phyloP scores from a whole-genome alignment of 2,888 invertebrate species.

The Diloba caeruleocephala region DNA sequence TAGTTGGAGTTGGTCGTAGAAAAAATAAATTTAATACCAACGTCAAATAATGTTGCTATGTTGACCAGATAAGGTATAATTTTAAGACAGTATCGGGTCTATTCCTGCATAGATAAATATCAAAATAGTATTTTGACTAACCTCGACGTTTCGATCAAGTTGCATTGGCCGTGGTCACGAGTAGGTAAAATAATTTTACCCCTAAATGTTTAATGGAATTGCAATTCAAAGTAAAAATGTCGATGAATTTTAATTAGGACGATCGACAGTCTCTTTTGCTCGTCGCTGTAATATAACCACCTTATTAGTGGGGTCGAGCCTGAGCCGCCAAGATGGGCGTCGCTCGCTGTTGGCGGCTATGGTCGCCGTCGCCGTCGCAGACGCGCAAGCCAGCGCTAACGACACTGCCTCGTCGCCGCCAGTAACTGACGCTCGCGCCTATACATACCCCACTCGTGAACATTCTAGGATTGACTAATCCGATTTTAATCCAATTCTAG shows the following conservation, averaged over 20 bases:
- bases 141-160: too few species aligned
- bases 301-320: constrained; percentile 97
- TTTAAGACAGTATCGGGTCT: too few species aligned
- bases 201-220: background rate
- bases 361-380: constrained; percentile 84
- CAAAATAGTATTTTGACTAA: too few species aligned
- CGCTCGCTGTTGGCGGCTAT: constrained; percentile 91
- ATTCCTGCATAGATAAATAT: too few species aligned
- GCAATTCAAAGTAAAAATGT: background rate
- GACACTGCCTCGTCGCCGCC: constrained; percentile 78
- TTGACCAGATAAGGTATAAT: too few species aligned
- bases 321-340: constrained; percentile 97
- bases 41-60: too few species aligned
- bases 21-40: too few species aligned
- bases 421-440: constrained; percentile 70
- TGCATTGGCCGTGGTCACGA: too few species aligned
- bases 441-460: constrained; percentile 40
- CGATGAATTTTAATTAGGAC: constrained; percentile 19
- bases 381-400: constrained; percentile 76
- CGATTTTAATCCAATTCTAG: constrained; percentile 6
- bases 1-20: too few species aligned
- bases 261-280: constrained; percentile 50
- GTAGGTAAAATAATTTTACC: too few species aligned
- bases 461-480: constrained; percentile 5
- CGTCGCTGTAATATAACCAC: constrained; percentile 81